Evolutionary conservation across 1,140 invertebrate species (phyloP), one percentile per base, ranked within the genome.

Genomic region (Pseudoatta argentina): DNA sequence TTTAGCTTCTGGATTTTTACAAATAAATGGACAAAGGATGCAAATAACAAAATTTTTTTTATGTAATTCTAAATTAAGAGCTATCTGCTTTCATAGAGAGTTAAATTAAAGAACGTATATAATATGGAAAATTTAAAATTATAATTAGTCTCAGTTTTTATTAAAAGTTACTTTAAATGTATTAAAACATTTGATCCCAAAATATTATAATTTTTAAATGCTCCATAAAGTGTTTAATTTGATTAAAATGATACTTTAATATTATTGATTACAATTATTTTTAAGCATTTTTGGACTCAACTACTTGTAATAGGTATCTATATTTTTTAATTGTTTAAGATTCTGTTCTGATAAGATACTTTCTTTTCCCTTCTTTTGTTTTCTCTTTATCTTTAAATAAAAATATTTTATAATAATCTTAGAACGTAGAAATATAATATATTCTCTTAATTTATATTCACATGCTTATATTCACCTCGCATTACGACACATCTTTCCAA

Each of bases 401-500:
- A 2, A 44, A 76, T 44, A 77, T 63, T 77, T 44, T 48, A 16
- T 24, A 2, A 69, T 55, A 10, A 79, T 39, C 7, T 67, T 2
- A 21, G 21, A 21, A n/a, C 3, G 6, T n/a, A 78, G 10, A 8
- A 55, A 14, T 51, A 53, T 12, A 69, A 79, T 39, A 44, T 44
- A 44, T 44, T 67, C 0, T 21, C 34, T 12, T 53, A 53, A 59
- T 21, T 76, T 21, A 59, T 76, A 39, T 67, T 55, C 10, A 34
- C 4, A 18, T 21, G 14, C 48, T 67, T 21, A 79, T 27, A 66
- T 53, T 79, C 2, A 16, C 4, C 0, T 53, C n/a, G 21, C 27
- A 57, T 81, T 82, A 48, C 24, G 57, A 34, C 21, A 24, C 16
- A 14, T 82, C 24, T n/a, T 72, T 59, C 24, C 24, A 57, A 63